Conservation (phyloP, 2,888 invertebrate genomes). For the Mactromeris polynyma region DNA sequence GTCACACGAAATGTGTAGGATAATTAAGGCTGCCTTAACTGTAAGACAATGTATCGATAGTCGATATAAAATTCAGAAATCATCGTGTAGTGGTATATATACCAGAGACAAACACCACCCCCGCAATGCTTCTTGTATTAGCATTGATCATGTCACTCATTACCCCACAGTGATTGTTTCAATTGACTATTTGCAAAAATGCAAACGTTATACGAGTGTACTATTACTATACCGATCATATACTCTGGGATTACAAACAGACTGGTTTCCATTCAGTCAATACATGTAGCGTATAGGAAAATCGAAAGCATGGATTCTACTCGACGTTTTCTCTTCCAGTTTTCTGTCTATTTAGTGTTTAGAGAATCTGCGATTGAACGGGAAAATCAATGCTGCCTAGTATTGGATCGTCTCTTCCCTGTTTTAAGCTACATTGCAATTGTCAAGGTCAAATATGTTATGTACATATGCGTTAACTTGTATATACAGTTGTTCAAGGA, state of each 20-base stretch:
- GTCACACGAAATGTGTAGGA: too few relatives aligned
- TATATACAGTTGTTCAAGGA: background rate
- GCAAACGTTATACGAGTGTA: background rate
- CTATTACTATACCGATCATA: background rate
- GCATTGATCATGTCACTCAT: background rate
- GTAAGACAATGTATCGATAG: background rate
- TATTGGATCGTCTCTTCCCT: conserved; percentile 7
- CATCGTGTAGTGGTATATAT: background rate
- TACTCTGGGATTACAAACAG: too few relatives aligned
- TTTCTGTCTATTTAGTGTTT: conserved; percentile 20
- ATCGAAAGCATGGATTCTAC: background rate
- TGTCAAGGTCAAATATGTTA: conserved; percentile 6
- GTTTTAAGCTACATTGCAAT: background rate
- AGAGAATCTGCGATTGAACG: conserved; percentile 8
- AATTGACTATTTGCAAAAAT: background rate
- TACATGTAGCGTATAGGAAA: conserved; percentile 7
- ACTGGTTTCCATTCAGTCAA: background rate
- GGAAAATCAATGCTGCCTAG: conserved; percentile 13
- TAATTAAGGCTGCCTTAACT: too few relatives aligned
- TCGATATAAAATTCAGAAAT: background rate
- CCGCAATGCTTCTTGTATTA: background rate
- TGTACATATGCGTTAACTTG: background rate
- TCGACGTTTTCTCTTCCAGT: background rate
- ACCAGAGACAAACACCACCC: background rate
- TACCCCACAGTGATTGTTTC: background rate